Percentiles rank a stretch among this genome's conserved stretches.
These are phyloP conservation scores for Beaufortia kweichowensis DNA, from an alignment of 2,113 vertebrate species.

Conservation along the genomic window DNA sequence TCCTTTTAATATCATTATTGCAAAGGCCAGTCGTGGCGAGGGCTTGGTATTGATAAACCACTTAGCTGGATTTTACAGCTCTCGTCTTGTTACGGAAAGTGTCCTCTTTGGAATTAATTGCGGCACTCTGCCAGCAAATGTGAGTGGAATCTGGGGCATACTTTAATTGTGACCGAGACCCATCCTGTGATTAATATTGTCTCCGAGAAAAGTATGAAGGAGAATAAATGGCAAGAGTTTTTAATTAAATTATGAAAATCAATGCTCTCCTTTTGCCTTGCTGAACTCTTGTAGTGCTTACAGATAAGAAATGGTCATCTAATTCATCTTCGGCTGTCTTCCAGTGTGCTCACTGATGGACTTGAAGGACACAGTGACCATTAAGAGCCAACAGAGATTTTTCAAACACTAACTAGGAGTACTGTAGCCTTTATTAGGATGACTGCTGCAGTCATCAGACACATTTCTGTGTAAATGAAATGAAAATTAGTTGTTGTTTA, in stretches of 20 bases:
- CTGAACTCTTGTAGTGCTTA: conserved; percentile 42
- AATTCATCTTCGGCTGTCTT: conserved; percentile 46
- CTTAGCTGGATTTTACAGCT: conserved; percentile 55
- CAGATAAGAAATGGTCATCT: conserved; percentile 49
- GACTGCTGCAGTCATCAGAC: background rate
- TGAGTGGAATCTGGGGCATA: conserved; percentile 50
- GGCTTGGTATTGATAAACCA: conserved; percentile 52
- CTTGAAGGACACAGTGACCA: conserved; percentile 48
- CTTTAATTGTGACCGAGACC: conserved; percentile 54
- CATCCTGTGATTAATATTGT: conserved; percentile 57
- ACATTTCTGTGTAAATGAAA: background rate
- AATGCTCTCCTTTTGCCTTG: conserved; percentile 41
- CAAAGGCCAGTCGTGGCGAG: conserved; percentile 12
- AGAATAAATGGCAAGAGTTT: conserved; percentile 47
- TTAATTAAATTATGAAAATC: conserved; percentile 61
- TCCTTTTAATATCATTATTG: conserved; percentile 44
- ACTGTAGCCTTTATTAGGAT: background rate
- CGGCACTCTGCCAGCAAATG: conserved; percentile 44
- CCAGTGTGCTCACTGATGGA: conserved; percentile 21
- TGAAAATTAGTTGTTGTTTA: no score
- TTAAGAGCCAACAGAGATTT: conserved; percentile 14
- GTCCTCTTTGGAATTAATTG: conserved; percentile 55
- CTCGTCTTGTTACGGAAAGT: conserved; percentile 48
- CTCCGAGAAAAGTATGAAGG: conserved; percentile 39
- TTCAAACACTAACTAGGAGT: background rate